Evolutionary conservation across 2,888 invertebrate genomes (phyloP).

Genomic region (Chrysopilus asiliformis): DNA sequence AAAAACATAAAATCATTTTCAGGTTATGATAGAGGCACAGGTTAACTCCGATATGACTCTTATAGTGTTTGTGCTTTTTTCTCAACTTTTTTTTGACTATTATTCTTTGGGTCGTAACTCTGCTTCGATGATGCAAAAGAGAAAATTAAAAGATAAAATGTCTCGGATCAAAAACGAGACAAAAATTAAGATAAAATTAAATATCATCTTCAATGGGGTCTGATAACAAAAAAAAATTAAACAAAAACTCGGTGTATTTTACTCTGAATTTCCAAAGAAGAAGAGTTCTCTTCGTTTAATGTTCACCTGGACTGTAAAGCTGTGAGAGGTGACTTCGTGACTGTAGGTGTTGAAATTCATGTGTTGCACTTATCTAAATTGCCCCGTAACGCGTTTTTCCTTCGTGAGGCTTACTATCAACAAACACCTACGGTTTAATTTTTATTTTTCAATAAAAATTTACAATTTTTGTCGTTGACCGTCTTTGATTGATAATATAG

Average conservation of each 20-base stretch:
- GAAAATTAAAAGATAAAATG: conserved; percentile 6
- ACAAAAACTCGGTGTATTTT: conserved; percentile 3
- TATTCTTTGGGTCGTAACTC: conserved; percentile 2
- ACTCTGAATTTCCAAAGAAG: too few relatives aligned
- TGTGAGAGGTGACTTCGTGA: conserved; percentile 10
- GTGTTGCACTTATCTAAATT: conserved; percentile 16
- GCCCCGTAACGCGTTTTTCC: conserved; percentile 14
- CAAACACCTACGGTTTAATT: conserved; percentile 14
- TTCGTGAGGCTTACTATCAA: conserved; percentile 10
- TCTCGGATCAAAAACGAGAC: conserved; percentile 12
- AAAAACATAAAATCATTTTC: too few relatives aligned
- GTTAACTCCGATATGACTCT: too few relatives aligned
- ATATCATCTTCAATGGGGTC: conserved; percentile 11
- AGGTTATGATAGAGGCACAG: too few relatives aligned
- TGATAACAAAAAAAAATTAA: conserved; percentile 8
- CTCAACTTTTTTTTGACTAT: conserved; percentile 3
- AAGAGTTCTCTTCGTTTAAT: too few relatives aligned
- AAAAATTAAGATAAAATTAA: conserved; percentile 14
- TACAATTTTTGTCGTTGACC: conserved; percentile 9
- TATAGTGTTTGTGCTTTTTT: too few relatives aligned
- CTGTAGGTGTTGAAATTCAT: conserved; percentile 16
- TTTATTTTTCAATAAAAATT: conserved; percentile 15
- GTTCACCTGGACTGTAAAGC: too few relatives aligned
- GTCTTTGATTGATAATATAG: too few relatives aligned
- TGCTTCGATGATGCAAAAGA: conserved; percentile 4